Evolutionary conservation across 2,888 invertebrate genomes (phyloP).

Genomic region (Poecilobothrus nobilitatus): DNA sequence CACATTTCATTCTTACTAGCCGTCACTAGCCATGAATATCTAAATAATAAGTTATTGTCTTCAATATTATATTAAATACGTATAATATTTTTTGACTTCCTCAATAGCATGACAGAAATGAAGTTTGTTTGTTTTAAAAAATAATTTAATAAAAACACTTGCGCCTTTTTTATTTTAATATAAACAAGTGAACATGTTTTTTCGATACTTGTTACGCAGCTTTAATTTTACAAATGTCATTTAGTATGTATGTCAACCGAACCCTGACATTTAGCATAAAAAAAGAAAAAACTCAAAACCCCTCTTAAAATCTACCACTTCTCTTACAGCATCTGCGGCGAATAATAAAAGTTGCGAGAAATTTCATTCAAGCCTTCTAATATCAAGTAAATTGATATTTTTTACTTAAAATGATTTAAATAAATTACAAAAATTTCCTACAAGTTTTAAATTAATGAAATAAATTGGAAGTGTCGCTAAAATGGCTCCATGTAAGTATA

Average conservation of each 20-base stretch:
- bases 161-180: no score
- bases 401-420: constrained; percentile 6
- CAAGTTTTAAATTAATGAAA: background rate
- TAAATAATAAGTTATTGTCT: no score
- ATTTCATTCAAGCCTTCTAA: background rate
- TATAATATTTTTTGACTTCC: no score
- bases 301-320: background rate
- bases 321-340: background rate
- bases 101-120: no score
- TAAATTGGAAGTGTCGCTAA: background rate
- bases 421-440: background rate
- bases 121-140: no score
- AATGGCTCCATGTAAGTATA: constrained; percentile 1
- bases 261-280: background rate
- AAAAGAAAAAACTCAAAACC: background rate
- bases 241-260: background rate
- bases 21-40: no score
- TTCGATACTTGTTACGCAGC: no score
- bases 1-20: no score
- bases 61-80: no score
- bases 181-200: no score
- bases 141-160: no score
- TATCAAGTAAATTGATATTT: background rate
- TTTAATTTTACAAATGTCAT: no score
- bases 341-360: background rate